Evolutionary conservation across 2,888 invertebrate genomes (phyloP).

Genomic region (Harpalus rufipes): DNA sequence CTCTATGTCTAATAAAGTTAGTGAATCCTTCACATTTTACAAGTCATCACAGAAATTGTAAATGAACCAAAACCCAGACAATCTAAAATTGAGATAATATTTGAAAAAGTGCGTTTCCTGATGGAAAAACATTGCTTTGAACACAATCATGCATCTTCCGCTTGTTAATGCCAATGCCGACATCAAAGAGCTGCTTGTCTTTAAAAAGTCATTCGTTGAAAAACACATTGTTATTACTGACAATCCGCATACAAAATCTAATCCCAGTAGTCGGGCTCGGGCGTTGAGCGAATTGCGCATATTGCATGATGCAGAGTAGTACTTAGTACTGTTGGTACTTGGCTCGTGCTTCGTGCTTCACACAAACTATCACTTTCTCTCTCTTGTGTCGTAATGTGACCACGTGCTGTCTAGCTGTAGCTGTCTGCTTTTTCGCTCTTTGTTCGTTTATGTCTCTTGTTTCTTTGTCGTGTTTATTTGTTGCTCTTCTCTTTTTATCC

Average conservation of each 20-base stretch:
- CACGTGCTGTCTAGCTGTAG: constrained; percentile 32
- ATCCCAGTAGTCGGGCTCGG: constrained; percentile 74
- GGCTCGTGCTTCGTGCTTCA: constrained; percentile 30
- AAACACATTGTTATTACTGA: constrained; percentile 77
- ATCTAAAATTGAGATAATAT: not conserved
- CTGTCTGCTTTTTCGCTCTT: constrained; percentile 42
- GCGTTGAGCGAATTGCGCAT: not conserved
- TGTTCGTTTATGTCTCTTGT: constrained; percentile 51
- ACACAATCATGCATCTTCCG: constrained; percentile 71
- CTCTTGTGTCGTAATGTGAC: constrained; percentile 18
- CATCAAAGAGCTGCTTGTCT: constrained; percentile 70
- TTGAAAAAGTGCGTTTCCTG: not conserved
- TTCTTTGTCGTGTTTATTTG: constrained; percentile 56
- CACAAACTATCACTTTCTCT: constrained; percentile 15
- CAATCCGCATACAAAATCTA: constrained; percentile 78
- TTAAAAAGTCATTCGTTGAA: constrained; percentile 75
- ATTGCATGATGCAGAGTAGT: too few relatives aligned
- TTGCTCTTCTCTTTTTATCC: constrained; percentile 47
- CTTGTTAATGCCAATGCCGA: constrained; percentile 75
- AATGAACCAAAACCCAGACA: too few relatives aligned
- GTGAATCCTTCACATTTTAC: too few relatives aligned
- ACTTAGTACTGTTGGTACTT: not conserved
- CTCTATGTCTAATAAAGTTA: too few relatives aligned
- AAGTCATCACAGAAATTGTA: too few relatives aligned
- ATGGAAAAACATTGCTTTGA: constrained; percentile 6